These are phyloP conservation scores for Psix sp. DNA, from an alignment of 1,140 invertebrate genomes.

Conservation along the genomic window DNA sequence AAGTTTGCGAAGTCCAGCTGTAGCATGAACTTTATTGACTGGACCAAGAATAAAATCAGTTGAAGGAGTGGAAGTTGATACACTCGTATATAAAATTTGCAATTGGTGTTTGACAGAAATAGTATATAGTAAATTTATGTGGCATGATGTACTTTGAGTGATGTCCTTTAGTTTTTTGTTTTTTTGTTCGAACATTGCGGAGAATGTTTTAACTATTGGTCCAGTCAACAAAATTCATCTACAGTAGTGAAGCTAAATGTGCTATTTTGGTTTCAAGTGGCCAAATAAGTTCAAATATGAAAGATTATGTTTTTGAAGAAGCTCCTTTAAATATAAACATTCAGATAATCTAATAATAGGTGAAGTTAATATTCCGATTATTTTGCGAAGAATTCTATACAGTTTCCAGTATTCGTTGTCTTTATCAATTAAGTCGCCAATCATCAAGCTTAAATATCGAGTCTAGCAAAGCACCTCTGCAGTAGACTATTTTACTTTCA, in stretches of 20 bases:
- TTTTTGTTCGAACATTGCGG: conserved; percentile 38
- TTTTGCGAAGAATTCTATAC: conserved; percentile 30
- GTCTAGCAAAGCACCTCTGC: conserved; percentile 28
- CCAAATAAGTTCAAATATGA: conserved; percentile 33
- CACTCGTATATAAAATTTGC: conserved; percentile 18
- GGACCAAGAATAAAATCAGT: conserved; percentile 17
- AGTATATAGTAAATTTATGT: conserved; percentile 38
- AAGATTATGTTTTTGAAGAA: conserved; percentile 36
- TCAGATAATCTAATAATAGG: conserved; percentile 17
- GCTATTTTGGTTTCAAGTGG: conserved; percentile 40
- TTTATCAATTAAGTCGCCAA: conserved; percentile 18
- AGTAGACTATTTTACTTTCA: conserved; percentile 20
- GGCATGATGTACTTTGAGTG: conserved; percentile 3
- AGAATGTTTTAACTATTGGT: conserved; percentile 28
- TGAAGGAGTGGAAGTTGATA: neutral
- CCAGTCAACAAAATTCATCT: conserved; percentile 35
- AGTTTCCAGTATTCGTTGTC: conserved; percentile 38
- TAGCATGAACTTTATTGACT: conserved; percentile 10
- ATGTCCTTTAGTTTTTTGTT: conserved; percentile 39
- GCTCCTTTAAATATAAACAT: conserved; percentile 3
- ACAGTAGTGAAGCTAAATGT: conserved; percentile 33
- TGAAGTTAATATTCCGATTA: conserved; percentile 31
- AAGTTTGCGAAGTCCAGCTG: neutral
- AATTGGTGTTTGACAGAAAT: conserved; percentile 51
- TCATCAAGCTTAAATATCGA: conserved; percentile 28